Percentiles rank a stretch among this genome's conserved stretches.
Conservation (phyloP, 2,113 vertebrate genomes). For the Heloderma charlesbogerti region DNA sequence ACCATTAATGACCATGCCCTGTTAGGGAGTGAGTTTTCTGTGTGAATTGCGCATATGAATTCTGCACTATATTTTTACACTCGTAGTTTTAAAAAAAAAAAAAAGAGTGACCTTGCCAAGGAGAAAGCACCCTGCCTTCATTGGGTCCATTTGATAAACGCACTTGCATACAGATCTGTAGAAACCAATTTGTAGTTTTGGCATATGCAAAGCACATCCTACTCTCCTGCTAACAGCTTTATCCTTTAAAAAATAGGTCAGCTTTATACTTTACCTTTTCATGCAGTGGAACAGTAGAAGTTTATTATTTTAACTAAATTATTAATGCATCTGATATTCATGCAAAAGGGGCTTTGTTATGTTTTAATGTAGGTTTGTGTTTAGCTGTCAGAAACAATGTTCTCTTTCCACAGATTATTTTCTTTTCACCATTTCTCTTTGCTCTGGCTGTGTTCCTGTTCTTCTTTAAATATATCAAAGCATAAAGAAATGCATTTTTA, state of each 20-base stretch:
- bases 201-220: slow-evolving; percentile 1
- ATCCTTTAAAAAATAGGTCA: slow-evolving; percentile 44
- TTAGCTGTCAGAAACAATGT: slow-evolving; percentile 41
- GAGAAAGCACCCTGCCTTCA: not conserved
- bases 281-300: not conserved
- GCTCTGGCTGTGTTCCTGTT: not conserved
- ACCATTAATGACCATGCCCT: not conserved
- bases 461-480: not conserved
- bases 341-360: slow-evolving; percentile 12
- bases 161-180: slow-evolving; percentile 35
- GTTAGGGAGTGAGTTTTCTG: accelerated
- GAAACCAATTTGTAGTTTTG: slow-evolving; percentile 20
- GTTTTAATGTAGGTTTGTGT: slow-evolving; percentile 37
- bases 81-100: not conserved
- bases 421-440: slow-evolving; percentile 13
- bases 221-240: slow-evolving; percentile 12
- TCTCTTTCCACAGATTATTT: slow-evolving; percentile 33
- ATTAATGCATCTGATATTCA: slow-evolving; percentile 36
- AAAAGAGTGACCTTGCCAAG: not conserved
- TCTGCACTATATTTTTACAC: not conserved
- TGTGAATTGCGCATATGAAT: not conserved
- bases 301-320: slow-evolving; percentile 33
- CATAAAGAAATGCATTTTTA: slow-evolving; percentile 24
- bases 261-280: slow-evolving; percentile 40
- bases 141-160: not conserved